Base-by-base conservation (phyloP, 2,888 invertebrate genomes). In the Zaprionus obscuricornis region DNA sequence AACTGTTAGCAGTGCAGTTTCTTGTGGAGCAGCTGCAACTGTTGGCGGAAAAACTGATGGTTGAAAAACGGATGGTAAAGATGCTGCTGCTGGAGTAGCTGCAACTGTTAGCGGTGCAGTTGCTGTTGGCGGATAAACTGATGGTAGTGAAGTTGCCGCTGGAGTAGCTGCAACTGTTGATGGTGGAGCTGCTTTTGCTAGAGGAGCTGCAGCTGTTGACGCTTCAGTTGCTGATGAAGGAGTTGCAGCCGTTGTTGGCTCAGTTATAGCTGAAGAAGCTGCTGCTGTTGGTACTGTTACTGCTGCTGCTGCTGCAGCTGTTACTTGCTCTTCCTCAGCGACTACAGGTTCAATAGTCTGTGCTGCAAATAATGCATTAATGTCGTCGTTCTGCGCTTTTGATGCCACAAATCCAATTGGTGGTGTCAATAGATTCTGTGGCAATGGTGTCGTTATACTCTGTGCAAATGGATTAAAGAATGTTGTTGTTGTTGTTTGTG, bases 381-480 rank as follows among this genome's bases (percentile, higher is more conserved):
- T 52, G 17, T 33, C 59, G 10, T 46, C 5, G 10, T 51, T 29
- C n/a, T 20, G 24, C 14, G 24, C 29, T 14, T 16, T 42, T 2
- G 51, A 34, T 29, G 42, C 29, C 3, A 74, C 74, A 34, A 79
- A 84, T 40, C 85, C 78, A 29, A 81, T 47, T 1, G 78, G 81
- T 5, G 84, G 82, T 11, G 74, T 36, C 26, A 73, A 18, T 6
- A 64, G 34, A 2, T 70, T 66, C 34, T 57, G 65, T 1, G 54
- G 39, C 29, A 60, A 16, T 2, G 82, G 58, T 13, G 85, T 85
- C 3, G 73, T 64, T 31, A 68, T 37, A 0, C 68, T 64, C 49
- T 69, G 66, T 2, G 70, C 66, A 33, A 83, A 83, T 1, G 84
- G 76, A 65, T 79, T 82, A 7, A 74, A 83, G 45, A 72, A 77